Percentiles rank a stretch among this genome's conserved stretches.
Conservation (phyloP, 2,113 vertebrate genomes). For the Andinoacara biseriatus region DNA sequence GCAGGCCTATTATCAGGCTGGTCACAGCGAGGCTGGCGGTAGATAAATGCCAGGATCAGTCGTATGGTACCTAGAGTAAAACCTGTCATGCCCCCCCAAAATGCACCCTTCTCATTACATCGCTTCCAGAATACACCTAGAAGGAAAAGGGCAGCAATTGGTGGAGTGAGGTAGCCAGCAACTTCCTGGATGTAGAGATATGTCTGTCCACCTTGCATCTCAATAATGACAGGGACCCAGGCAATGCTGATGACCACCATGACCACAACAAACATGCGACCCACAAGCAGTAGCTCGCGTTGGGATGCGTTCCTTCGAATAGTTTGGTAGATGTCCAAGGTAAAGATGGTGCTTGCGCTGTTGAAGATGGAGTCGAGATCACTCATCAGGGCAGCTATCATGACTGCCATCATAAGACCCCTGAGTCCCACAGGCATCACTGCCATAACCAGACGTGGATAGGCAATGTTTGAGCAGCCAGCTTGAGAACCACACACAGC, state of each 20-base stretch:
- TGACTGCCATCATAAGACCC: conserved; percentile 98
- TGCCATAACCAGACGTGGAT: conserved; percentile 94
- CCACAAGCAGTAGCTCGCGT: conserved; percentile 91
- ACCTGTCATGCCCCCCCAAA: conserved; percentile 93
- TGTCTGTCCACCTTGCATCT: conserved; percentile 99
- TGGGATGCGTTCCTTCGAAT: conserved; percentile 84
- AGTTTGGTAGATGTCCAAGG: conserved; percentile 94
- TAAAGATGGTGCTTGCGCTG: conserved; percentile 98
- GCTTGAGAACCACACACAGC: conserved; percentile 93
- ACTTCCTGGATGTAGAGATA: conserved; percentile 99
- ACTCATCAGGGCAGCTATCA: conserved; percentile 99
- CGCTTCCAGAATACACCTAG: conserved; percentile 96
- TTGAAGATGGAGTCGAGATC: conserved; percentile 99
- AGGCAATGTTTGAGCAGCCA: conserved; percentile 97
- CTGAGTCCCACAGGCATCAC: conserved; percentile 94
- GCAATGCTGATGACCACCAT: conserved; percentile 97
- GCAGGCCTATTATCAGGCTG: conserved; percentile 88
- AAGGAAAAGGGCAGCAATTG: conserved; percentile 94
- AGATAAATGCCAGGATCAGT: conserved; percentile 90
- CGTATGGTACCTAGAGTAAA: conserved; percentile 87
- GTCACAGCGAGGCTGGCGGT: conserved; percentile 91
- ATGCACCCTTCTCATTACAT: conserved; percentile 95
- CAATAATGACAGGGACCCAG: conserved; percentile 97
- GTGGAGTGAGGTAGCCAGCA: conserved; percentile 94
- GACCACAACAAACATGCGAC: conserved; percentile 91